Base-by-base conservation (phyloP, 2,113 vertebrate species). In the Orthonyx spaldingii region DNA sequence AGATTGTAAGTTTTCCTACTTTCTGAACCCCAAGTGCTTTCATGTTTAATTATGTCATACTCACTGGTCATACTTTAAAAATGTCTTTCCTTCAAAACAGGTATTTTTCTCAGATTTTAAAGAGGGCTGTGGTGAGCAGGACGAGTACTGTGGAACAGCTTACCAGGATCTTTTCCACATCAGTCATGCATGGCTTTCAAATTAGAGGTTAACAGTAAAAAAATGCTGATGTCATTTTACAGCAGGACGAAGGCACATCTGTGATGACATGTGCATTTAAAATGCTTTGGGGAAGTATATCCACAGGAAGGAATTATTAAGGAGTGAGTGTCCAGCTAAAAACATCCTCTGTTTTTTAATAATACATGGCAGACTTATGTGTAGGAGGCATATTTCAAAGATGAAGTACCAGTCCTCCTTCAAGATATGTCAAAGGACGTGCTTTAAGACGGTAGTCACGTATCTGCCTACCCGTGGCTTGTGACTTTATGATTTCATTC, bases 381-480 rank as follows among this genome's bases (percentile, higher is more conserved):
- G 85, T 94, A 91, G 95, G 94, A 97, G 83, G 83, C 83, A 42
- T 93, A 92, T 59, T 94, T 94, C 87, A 30, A 86, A 89, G 60
- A 87, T 74, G 47, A 96, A 94, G 75, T 92, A 95, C 56, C 61
- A 78, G 10, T 46, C 63, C 66, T 94, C 81, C 75, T 86, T 89
- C 83, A 89, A 87, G 79, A 74, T 81, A 93, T 41, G 44, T 89
- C 70, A 92, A 95, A 96, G 80, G 93, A 95, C 10, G 0, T 96
- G 83, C 87, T 94, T 95, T 77, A 65, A 69, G 79, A 81, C 78
- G 39, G 37, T 94, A 95, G 91, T 97, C 95, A 97, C 16, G 1
- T 11, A 79, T 94, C 82, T 95, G 64, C 50, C 59, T 93, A 39
- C 63, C 57, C 0, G 1, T 26, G 35, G 68, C 70, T 83, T 85